Evolutionary conservation across 2,797 vertebrate species (phyloP).

Genomic region (Nothura maculosa): DNA sequence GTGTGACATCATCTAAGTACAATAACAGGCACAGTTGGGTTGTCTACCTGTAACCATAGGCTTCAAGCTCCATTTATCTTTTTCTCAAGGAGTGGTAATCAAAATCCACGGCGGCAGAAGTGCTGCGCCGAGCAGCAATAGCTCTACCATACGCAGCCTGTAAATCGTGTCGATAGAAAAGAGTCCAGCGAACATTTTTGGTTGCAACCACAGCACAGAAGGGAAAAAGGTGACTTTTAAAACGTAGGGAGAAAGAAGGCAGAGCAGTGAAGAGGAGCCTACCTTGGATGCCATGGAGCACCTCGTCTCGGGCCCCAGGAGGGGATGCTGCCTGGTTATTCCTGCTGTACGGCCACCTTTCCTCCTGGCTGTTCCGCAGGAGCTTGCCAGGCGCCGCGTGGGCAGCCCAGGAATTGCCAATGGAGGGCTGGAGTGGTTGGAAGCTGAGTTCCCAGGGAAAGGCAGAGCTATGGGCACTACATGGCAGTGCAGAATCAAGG

Average conservation of each 20-base stretch:
- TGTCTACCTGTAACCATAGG: constrained; percentile 10
- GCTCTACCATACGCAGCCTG: neutral
- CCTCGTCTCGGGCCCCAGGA: neutral
- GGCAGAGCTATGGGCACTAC: constrained; percentile 41
- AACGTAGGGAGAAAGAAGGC: neutral
- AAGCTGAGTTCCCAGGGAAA: constrained; percentile 27
- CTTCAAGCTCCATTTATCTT: constrained; percentile 19
- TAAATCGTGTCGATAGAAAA: neutral
- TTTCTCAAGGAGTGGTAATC: neutral
- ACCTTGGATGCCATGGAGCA: neutral
- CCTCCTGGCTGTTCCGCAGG: constrained; percentile 15
- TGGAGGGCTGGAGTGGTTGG: constrained; percentile 41
- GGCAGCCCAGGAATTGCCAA: constrained; percentile 36
- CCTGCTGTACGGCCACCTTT: constrained; percentile 25
- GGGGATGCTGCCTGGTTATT: neutral
- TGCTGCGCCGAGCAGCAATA: neutral
- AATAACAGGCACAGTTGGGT: constrained; percentile 32
- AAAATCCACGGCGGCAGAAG: constrained; percentile 9
- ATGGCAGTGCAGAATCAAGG: constrained; percentile 38
- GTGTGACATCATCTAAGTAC: constrained; percentile 66
- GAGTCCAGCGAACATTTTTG: neutral
- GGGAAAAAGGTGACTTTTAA: neutral
- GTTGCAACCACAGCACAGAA: neutral
- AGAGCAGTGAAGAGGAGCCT: neutral
- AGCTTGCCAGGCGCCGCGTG: constrained; percentile 17